A percentile compares a stretch with the other conserved stretches of the same genome.
phyloP scores from a whole-genome alignment of 2,113 vertebrate species.

The Chionis minor region DNA sequence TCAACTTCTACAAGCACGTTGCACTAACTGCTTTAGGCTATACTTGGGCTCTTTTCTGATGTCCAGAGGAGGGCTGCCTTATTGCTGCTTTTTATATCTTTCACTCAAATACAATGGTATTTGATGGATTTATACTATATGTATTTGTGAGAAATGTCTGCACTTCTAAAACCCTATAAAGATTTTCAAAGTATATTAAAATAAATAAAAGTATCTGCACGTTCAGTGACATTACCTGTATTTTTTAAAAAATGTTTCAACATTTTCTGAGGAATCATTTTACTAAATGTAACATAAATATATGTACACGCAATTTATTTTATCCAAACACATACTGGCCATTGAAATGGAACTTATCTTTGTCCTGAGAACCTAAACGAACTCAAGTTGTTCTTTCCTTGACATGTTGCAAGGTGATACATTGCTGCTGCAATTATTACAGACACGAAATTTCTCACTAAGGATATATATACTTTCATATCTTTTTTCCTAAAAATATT shows the following conservation, averaged over 20 bases:
- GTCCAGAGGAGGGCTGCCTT: neutral
- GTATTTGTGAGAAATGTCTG: neutral
- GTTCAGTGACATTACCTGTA: neutral
- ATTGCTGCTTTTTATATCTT: neutral
- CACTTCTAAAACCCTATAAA: neutral
- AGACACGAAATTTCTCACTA: neutral
- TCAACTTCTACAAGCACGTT: neutral
- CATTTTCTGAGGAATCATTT: neutral
- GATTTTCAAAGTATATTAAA: neutral
- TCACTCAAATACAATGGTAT: neutral
- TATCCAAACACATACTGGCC: neutral
- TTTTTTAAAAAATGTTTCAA: neutral
- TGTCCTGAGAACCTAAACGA: neutral
- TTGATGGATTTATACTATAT: neutral
- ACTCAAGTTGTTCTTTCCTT: neutral
- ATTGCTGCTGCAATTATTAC: neutral
- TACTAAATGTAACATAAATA: neutral
- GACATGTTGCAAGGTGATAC: neutral
- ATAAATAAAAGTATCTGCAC: neutral
- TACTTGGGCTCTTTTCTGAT: neutral
- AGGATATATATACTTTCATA: neutral
- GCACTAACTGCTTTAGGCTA: neutral
- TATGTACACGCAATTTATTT: neutral
- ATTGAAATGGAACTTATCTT: neutral
- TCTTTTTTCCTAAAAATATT: neutral